Base-by-base conservation (phyloP, 1,140 invertebrate genomes). In the Gonioctena quinquepunctata region DNA sequence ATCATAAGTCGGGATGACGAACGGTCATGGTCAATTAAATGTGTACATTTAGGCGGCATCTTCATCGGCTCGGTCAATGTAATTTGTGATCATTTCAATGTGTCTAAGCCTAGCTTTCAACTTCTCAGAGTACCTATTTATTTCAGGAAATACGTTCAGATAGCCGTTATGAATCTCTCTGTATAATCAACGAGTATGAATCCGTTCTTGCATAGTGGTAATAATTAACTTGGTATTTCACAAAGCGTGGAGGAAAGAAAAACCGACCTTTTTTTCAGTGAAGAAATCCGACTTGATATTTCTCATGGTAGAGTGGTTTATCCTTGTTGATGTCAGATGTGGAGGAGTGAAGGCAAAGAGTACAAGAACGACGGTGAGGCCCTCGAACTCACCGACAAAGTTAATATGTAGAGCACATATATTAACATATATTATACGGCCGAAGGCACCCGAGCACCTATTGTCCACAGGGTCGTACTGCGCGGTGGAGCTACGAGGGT, bases 331-430 rank as follows among this genome's bases (percentile, higher is more conserved):
- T 65, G 63, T 65, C 63, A 65, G 63, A 54, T 67, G 63, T 63
- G 69, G 63, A 70, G 69, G 69, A 70, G 69, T 66, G 50, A 57
- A 59, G 52, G 26, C 28, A 61, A 22, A 26, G 63, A n/a, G n/a
- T n/a, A n/a, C 48, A 64, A 64, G 57, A 33, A 67, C 26, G 68
- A 62, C 27, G n/a, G n/a, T n/a, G n/a, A n/a, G n/a, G n/a, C n/a
- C 67, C 57, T 70, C 74, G 66, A 68, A 70, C 71, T 62, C 64
- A 68, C 76, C 76, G 76, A 77, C 76, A 77, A 77, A 77, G 76
- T 73, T 77, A 75, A 77, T 77, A 77, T 77, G 76, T 77, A 70
- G 76, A 77, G 76, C 76, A 77, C 76, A 75, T 77, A 75, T 72
- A 77, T 77, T 77, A 73, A 73, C 76, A 77, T 77, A 77, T 70